Evolutionary conservation across 1,140 invertebrate genomes (phyloP), one percentile per base, ranked within the genome.

Genomic region (Drosophila santomea): DNA sequence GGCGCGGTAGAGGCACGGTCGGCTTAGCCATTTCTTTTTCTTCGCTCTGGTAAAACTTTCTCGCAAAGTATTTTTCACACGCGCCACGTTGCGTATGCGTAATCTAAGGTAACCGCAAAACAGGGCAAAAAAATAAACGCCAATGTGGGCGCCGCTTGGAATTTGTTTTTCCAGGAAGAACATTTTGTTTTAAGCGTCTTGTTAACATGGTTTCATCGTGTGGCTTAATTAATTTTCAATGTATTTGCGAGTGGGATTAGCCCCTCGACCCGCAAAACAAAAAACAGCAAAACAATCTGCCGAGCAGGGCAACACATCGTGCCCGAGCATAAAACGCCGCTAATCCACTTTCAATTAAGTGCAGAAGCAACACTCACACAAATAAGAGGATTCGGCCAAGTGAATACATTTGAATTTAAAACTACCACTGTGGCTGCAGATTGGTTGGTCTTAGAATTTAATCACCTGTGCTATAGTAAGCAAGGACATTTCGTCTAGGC

Each of bases 181-280:
- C 66, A 68, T 78, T 88, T 82, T 73, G 43, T 75, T 85, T 88
- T 76, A 79, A 86, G 79, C 76, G 51, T 73, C 75, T 89, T 88
- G 83, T 88, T 88, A 83, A 89, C 83, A 88, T 55, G 83, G 62
- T 74, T 83, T 83, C 66, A 83, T 62, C 75, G 57, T 74, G 83
- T 45, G 84, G 80, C 81, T 83, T 88, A 88, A 88, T 88, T 88
- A 88, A 88, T 89, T 83, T 89, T 88, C 83, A 79, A 79, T 89
- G 82, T 86, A 64, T 77, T 59, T 56, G 62, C 23, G 47, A 20
- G 15, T 44, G 23, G 67, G 43, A 63, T 48, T 25, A 56, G 23
- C 14, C 45, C 23, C 47, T 48, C 23, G 23, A n/a, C 23, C 28
- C 15, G 15, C 10, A 56, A 44, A 38, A 48, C 38, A 38, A 57